Evolutionary conservation across 2,888 invertebrate species (phyloP).

Genomic region (Andrena bucephala): DNA sequence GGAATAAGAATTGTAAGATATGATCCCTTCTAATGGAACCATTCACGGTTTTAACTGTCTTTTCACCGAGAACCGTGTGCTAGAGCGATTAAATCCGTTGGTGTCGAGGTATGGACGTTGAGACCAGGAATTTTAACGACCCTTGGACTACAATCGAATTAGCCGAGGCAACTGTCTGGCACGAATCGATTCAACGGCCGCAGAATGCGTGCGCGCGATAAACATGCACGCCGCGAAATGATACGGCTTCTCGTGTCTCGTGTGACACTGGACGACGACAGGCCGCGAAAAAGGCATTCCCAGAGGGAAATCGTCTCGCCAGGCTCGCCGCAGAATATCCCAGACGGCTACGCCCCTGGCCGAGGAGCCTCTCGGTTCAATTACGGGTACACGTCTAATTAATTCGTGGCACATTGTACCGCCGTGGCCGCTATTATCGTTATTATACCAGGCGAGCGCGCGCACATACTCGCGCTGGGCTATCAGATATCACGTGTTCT

Average conservation of each 20-base stretch:
- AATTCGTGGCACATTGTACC: constrained; percentile 33
- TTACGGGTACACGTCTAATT: constrained; percentile 41
- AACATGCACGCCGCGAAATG: constrained; percentile 36
- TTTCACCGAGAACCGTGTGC: too few relatives aligned
- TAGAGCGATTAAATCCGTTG: too few relatives aligned
- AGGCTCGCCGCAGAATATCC: constrained; percentile 9
- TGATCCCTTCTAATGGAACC: too few relatives aligned
- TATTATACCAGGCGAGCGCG: constrained; percentile 15
- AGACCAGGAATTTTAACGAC: neutral
- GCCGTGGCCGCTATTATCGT: constrained; percentile 31
- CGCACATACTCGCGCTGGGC: neutral
- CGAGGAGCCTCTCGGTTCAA: constrained; percentile 24
- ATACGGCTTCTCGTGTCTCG: constrained; percentile 47
- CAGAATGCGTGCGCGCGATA: constrained; percentile 38
- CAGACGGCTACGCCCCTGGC: constrained; percentile 18
- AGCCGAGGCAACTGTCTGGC: constrained; percentile 1
- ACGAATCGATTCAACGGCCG: constrained; percentile 6
- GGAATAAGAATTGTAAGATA: too few relatives aligned
- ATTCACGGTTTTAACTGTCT: too few relatives aligned
- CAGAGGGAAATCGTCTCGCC: neutral
- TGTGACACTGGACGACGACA: constrained; percentile 6
- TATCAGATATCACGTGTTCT: constrained; percentile 15
- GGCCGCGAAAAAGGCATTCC: neutral
- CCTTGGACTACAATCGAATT: constrained; percentile 28
- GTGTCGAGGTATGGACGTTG: neutral